Percentiles rank a stretch among this genome's conserved stretches.
These are phyloP conservation scores for Hippocampus kuda DNA, from an alignment of 2,797 vertebrate species.

Conservation along the genomic window DNA sequence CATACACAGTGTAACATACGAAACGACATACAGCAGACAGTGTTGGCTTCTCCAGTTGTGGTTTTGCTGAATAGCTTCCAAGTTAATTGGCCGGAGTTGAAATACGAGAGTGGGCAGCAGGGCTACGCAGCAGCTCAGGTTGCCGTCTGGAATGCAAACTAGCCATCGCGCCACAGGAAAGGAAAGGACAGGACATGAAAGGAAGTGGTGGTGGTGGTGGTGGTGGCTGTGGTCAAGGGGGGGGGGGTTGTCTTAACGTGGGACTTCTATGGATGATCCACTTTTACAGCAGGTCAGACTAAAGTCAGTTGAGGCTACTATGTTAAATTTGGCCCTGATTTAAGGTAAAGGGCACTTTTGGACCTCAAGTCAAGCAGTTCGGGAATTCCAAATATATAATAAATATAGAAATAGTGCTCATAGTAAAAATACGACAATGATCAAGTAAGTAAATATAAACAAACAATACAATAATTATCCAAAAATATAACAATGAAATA, in stretches of 20 bases:
- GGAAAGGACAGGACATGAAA: background rate
- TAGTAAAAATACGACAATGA: background rate
- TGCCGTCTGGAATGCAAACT: constrained; percentile 68
- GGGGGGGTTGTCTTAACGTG: too few species aligned
- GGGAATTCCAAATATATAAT: too few species aligned
- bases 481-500: too few species aligned
- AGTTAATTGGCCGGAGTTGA: constrained; percentile 63
- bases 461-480: too few species aligned
- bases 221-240: background rate
- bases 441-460: too few species aligned
- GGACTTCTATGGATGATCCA: background rate
- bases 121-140: constrained; percentile 51
- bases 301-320: background rate
- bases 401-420: background rate
- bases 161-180: background rate
- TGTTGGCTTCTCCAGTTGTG: constrained; percentile 44
- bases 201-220: constrained; percentile 9
- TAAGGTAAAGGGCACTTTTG: background rate
- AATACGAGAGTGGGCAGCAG: constrained; percentile 59
- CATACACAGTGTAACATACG: background rate
- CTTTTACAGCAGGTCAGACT: background rate
- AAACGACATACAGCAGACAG: background rate
- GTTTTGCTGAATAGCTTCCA: constrained; percentile 67
- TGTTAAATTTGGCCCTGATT: background rate
- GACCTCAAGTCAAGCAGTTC: background rate